These are phyloP conservation scores for Platichthys flesus DNA, from an alignment of 2,113 vertebrate genomes.

Conservation along the genomic window DNA sequence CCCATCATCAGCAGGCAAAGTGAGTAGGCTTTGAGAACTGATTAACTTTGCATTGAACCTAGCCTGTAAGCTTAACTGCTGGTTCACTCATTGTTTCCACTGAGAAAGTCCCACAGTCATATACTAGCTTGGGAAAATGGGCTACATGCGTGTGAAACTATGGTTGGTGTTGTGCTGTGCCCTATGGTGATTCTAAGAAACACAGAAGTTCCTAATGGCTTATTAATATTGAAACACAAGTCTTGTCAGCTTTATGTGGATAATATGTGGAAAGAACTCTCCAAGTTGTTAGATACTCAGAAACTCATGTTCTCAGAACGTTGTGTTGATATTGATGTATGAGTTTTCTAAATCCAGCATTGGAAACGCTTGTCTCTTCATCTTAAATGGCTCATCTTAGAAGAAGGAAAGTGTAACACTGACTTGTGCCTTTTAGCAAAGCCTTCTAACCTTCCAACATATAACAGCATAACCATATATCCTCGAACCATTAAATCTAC, in stretches of 20 bases:
- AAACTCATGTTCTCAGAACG: constrained; percentile 54
- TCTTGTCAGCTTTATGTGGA: constrained; percentile 60
- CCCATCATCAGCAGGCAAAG: constrained; percentile 46
- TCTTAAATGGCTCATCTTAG: constrained; percentile 55
- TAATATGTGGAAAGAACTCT: constrained; percentile 54
- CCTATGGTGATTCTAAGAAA: constrained; percentile 60
- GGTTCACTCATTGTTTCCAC: constrained; percentile 75
- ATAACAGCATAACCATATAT: constrained; percentile 51
- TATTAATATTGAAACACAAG: constrained; percentile 63
- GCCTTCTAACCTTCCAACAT: constrained; percentile 57
- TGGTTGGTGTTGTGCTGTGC: constrained; percentile 65
- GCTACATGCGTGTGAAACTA: constrained; percentile 60
- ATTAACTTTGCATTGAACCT: constrained; percentile 60
- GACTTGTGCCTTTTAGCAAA: constrained; percentile 46
- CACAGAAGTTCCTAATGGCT: constrained; percentile 44
- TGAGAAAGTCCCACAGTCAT: constrained; percentile 64
- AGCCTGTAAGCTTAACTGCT: constrained; percentile 45
- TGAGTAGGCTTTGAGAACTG: constrained; percentile 52
- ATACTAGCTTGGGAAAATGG: constrained; percentile 62
- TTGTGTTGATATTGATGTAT: constrained; percentile 56
- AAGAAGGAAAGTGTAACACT: constrained; percentile 44
- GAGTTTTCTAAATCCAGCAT: constrained; percentile 50
- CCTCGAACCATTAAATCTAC: constrained; percentile 37
- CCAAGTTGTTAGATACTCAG: constrained; percentile 46
- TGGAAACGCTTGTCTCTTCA: constrained; percentile 53